Percentiles rank a stretch among this genome's conserved stretches.
phyloP scores from a whole-genome alignment of 2,113 vertebrate species.

The Eleginops maclovinus region DNA sequence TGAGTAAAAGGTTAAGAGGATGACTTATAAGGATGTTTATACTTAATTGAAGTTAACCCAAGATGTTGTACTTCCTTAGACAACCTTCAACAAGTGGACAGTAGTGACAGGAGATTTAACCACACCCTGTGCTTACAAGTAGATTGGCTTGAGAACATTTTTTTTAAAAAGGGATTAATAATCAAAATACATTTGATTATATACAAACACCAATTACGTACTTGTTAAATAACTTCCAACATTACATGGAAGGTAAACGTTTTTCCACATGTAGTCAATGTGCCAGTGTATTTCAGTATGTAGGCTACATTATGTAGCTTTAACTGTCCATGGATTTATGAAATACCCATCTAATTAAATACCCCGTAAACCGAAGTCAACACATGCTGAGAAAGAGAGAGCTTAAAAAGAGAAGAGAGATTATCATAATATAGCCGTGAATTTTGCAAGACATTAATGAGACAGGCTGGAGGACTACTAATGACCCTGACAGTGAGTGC shows the following conservation, averaged over 20 bases:
- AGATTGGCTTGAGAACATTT: neutral
- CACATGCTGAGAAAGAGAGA: slow-evolving; percentile 19
- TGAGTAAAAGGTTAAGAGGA: no score
- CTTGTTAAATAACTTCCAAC: neutral
- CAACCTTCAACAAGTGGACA: neutral
- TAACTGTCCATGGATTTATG: neutral
- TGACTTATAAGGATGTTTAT: neutral
- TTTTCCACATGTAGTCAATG: slow-evolving; percentile 23
- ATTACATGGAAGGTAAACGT: neutral
- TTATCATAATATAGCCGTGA: slow-evolving; percentile 44
- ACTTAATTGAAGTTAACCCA: no score
- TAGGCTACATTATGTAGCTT: neutral
- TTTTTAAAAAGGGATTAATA: neutral
- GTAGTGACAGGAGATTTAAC: neutral
- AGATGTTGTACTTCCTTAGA: neutral
- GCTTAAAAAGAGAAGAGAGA: slow-evolving; percentile 12
- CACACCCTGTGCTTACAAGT: neutral
- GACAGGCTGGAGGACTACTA: slow-evolving; percentile 56
- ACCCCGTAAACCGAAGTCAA: slow-evolving; percentile 32
- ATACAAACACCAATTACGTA: neutral
- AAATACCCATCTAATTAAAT: slow-evolving; percentile 49
- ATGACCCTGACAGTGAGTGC: slow-evolving; percentile 56
- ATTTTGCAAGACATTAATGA: slow-evolving; percentile 50
- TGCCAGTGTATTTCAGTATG: neutral
- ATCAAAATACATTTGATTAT: neutral